These are phyloP conservation scores for Botia almorhae DNA, from an alignment of 2,797 vertebrate species.

Conservation along the genomic window DNA sequence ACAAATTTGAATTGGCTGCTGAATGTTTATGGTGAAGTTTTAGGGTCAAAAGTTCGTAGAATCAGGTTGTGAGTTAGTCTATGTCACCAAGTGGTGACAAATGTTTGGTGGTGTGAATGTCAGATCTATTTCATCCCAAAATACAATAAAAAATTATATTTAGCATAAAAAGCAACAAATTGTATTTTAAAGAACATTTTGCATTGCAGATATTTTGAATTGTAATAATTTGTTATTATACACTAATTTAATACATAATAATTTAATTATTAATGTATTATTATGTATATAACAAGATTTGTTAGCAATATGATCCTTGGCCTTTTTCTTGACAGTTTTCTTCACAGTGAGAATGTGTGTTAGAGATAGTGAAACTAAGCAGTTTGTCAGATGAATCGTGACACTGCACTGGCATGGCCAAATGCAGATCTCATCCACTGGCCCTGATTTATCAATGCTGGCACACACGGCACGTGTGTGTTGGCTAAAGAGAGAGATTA, in stretches of 20 bases:
- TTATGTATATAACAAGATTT: background rate
- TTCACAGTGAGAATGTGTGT: background rate
- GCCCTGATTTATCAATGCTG: conserved; percentile 22
- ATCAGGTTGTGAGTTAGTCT: background rate
- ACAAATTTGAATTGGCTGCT: conserved; percentile 11
- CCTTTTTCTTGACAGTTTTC: background rate
- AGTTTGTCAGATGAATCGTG: conserved; percentile 14
- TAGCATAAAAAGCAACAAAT: no score
- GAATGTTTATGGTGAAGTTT: conserved; percentile 26
- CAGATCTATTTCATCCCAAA: no score
- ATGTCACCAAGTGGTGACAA: background rate
- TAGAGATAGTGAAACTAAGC: conserved; percentile 19
- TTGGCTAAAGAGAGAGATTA: background rate
- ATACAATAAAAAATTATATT: no score
- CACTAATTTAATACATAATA: no score
- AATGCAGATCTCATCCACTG: conserved; percentile 37
- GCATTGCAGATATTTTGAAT: no score
- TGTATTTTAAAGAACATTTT: no score
- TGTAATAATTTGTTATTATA: no score
- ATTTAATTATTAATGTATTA: no score
- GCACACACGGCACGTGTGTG: background rate
- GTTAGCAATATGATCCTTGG: background rate
- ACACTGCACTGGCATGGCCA: conserved; percentile 13
- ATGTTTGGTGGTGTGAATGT: no score
- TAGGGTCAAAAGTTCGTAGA: conserved; percentile 29